Evolutionary conservation across 2,888 invertebrate genomes (phyloP).

Genomic region (Acrobasis repandana): DNA sequence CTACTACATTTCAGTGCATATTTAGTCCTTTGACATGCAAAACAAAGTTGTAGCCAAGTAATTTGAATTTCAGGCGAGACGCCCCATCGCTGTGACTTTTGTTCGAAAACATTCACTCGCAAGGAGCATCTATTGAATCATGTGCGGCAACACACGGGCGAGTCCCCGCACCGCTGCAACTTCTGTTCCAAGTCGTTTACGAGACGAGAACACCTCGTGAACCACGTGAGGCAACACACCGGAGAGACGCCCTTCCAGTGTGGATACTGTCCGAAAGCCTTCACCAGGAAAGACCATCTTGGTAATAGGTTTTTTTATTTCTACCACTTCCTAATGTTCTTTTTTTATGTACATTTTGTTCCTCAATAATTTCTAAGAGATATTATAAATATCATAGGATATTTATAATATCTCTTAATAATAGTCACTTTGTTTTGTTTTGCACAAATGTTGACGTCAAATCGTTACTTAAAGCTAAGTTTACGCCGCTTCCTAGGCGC

Average conservation of each 20-base stretch:
- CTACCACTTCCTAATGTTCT: not conserved
- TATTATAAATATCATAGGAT: no score
- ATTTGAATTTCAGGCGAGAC: slow-evolving; percentile 83
- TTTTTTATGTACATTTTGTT: no score
- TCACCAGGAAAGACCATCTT: slow-evolving; percentile 92
- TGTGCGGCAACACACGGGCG: slow-evolving; percentile 90
- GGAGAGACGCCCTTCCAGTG: slow-evolving; percentile 91
- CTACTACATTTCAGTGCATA: no score
- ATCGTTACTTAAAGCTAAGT: no score
- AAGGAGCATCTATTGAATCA: slow-evolving; percentile 90
- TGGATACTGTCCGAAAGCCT: slow-evolving; percentile 92
- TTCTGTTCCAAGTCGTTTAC: slow-evolving; percentile 95
- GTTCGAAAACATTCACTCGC: slow-evolving; percentile 90
- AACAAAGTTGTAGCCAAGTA: not conserved
- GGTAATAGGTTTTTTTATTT: slow-evolving; percentile 47
- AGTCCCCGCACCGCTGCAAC: slow-evolving; percentile 93
- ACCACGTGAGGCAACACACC: slow-evolving; percentile 92
- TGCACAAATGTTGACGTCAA: no score
- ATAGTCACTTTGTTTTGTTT: no score
- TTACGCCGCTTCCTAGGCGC: no score
- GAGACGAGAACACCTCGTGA: slow-evolving; percentile 92
- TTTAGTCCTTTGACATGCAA: no score
- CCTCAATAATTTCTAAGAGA: no score
- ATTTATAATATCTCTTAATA: no score
- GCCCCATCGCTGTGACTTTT: slow-evolving; percentile 90